phyloP scores from a whole-genome alignment of 1,140 invertebrate species.

The Drosophila pandora region DNA sequence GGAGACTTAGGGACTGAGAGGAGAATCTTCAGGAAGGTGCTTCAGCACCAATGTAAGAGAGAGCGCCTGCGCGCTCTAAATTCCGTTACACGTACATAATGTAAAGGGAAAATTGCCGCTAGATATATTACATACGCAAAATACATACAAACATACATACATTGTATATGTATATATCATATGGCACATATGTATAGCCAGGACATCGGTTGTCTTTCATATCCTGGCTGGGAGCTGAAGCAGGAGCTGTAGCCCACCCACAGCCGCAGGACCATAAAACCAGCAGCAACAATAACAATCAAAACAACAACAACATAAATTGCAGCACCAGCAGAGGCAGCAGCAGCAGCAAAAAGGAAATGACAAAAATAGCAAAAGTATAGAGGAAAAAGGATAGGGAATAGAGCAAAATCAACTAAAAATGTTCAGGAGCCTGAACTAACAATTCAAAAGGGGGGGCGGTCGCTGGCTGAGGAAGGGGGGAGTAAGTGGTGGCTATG shows the following conservation, averaged over 20 bases:
- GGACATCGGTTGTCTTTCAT: conserved; percentile 38
- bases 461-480: no score
- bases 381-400: background rate
- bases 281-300: conserved; percentile 31
- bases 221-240: conserved; percentile 29
- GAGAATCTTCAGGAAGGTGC: conserved; percentile 10
- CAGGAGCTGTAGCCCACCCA: conserved; percentile 53
- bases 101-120: conserved; percentile 18
- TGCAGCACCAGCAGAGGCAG: conserved; percentile 28
- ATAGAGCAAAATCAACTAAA: conserved; percentile 34
- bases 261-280: conserved; percentile 60
- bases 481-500: background rate
- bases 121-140: conserved; percentile 22
- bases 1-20: background rate
- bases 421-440: conserved; percentile 45
- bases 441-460: conserved; percentile 6
- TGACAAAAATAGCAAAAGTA: conserved; percentile 45
- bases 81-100: conserved; percentile 44
- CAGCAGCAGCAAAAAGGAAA: conserved; percentile 5
- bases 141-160: conserved; percentile 20
- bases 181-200: conserved; percentile 11
- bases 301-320: conserved; percentile 49
- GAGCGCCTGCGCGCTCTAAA: conserved; percentile 47
- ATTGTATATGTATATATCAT: conserved; percentile 5
- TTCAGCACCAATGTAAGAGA: background rate